phyloP scores from a whole-genome alignment of 2,797 vertebrate species.

The Hypotaenidia philippensis region DNA sequence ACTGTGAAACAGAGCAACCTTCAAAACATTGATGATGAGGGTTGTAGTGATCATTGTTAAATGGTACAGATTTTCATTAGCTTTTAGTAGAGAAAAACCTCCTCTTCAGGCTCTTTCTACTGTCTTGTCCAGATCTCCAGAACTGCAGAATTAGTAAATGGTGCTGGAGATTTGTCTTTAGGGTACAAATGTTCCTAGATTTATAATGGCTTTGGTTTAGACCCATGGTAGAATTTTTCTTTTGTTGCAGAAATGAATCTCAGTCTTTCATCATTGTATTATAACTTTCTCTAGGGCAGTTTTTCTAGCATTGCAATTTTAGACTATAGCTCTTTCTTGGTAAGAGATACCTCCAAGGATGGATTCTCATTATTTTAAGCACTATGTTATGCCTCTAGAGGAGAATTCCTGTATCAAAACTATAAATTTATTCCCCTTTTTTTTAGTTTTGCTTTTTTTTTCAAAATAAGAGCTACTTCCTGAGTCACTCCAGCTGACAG shows the following conservation, averaged over 20 bases:
- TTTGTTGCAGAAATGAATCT: constrained; percentile 19
- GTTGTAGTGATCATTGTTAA: neutral
- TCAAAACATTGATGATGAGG: neutral
- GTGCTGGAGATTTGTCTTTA: neutral
- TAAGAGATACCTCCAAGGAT: constrained; percentile 43
- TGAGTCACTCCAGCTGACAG: neutral
- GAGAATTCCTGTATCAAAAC: constrained; percentile 42
- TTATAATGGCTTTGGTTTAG: neutral
- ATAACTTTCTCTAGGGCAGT: constrained; percentile 31
- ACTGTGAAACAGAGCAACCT: neutral
- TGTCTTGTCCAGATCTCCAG: neutral
- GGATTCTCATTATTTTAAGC: constrained; percentile 55
- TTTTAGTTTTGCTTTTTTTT: neutral
- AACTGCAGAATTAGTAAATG: neutral
- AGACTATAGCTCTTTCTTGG: constrained; percentile 11
- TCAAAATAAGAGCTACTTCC: neutral
- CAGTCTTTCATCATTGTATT: constrained; percentile 12
- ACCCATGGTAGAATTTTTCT: constrained; percentile 32
- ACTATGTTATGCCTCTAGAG: constrained; percentile 28
- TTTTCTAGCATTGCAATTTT: constrained; percentile 23
- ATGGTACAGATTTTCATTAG: neutral
- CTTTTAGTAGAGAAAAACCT: neutral
- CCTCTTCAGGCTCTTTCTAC: neutral
- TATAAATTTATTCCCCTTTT: neutral
- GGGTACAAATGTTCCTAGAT: constrained; percentile 6